Base-by-base conservation (phyloP, 2,888 invertebrate genomes). In the Cecidostiba fungosa region DNA sequence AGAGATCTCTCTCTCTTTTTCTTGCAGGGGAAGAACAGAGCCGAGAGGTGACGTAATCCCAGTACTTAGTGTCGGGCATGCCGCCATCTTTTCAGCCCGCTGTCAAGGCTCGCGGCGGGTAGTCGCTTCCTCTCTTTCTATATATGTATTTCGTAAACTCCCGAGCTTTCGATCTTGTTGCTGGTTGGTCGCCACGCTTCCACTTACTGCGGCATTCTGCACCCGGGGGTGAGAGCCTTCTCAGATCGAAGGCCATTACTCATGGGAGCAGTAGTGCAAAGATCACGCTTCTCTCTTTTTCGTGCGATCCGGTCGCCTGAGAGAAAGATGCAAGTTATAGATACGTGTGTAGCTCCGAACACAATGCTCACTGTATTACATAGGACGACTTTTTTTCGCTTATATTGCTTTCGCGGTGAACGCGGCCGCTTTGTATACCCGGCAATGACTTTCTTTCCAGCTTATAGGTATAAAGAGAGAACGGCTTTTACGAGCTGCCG, bases 41-140 rank as follows among this genome's bases (percentile, higher is more conserved):
- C 66, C 62, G 81, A 90, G 88, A 90, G 88, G 89, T 90, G 90
- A 90, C 90, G 89, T 90, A 90, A 90, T 89, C 90, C 89, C 87
- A 86, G 89, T 89, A 89, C 90, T 91, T 91, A 90, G 90, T 87
- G 90, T 89, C 89, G 88, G 88, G 87, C 87, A 83, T 85, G 87
- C 88, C 87, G 88, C 88, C 89, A 88, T 89, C 88, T 89, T 89
- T 89, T 89, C 88, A 89, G 77, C 87, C 89, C 87, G 85, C 89
- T 90, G 90, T 90, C 89, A 89, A 77, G 87, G 83, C 88, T 87
- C 89, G 85, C 89, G 62, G 88, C 89, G 89, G 89, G 90, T 88
- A 86, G 88, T 85, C 87, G 77, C 36, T 47, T 73, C 85, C 78
- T 74, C 69, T 66, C 72, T 59, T 36, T 26, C 36, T 59, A 16